Evolutionary conservation across 1,140 invertebrate genomes (phyloP), one percentile per base, ranked within the genome.

Genomic region (Phymastichus coffea): DNA sequence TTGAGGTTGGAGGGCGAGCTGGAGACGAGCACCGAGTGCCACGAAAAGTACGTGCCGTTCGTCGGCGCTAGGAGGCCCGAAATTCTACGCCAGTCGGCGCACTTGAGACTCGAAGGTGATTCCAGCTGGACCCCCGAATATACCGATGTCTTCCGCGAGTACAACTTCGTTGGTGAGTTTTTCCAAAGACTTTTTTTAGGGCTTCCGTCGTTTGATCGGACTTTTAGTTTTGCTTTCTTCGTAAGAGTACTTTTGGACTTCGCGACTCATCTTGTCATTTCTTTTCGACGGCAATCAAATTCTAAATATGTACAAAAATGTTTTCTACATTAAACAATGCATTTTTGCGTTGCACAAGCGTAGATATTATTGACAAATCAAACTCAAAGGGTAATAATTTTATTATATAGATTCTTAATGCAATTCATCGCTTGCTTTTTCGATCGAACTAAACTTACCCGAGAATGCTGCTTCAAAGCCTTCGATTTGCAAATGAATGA

Each of bases 1-100:
- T 65, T 84, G 28, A 81, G 81, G 56, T 66, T 84, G 9, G 81
- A 83, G 63, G 82, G 83, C 30, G 74, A 79, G 22, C 61, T 83
- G 20, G 76, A 82, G 57, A 78, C 67, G 3, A 67, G 70, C 6
- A 83, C 83, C 3, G 83, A 84, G 66, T 82, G 74, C 63, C 74
- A 78, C n/a, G 80, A 82, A 9, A 78, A 82, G 38, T 84, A 80
- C 65, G 65, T 81, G 1, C 74, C 79, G 4, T 82, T 78, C 33
- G 61, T 77, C 4, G 74, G 76, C 0, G 73, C 66, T 0, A 66
- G 68, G 55, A 76, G 74, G 64, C 76, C 78, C 0, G 77, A 80
- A 57, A 56, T 74, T 22, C 63, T 79, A 7, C 70, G 73, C 28
- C 77, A 75, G 57, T 64, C 63, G 40, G 67, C 77, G 1, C 74